Evolutionary conservation across 2,113 vertebrate species (phyloP).

Genomic region (Perca schrenkii): DNA sequence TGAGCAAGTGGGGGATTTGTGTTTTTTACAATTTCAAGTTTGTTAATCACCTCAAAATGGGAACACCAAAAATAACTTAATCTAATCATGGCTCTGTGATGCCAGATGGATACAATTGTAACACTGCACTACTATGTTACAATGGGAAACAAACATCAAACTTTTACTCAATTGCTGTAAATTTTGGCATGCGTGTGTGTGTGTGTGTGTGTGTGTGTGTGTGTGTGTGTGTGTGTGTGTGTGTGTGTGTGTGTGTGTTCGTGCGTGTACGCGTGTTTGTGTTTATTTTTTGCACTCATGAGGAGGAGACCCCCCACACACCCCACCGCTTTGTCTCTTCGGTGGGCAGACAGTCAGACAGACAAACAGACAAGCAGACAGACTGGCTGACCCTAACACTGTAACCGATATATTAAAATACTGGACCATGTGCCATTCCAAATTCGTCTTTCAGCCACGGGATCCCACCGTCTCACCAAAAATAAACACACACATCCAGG

Average conservation of each 20-base stretch:
- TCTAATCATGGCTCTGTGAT: neutral
- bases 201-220: neutral
- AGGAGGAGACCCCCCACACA: constrained; percentile 19
- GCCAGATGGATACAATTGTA: neutral
- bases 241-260: constrained; percentile 26
- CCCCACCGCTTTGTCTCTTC: neutral
- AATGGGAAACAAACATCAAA: neutral
- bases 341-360: constrained; percentile 57
- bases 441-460: constrained; percentile 75
- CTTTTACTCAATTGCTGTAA: neutral
- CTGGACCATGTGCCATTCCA: constrained; percentile 73
- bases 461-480: constrained; percentile 74
- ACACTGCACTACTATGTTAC: neutral
- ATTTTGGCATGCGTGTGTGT: constrained; percentile 12
- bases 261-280: constrained; percentile 29
- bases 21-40: neutral
- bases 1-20: neutral
- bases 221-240: constrained; percentile 35
- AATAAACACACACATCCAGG: constrained; percentile 71
- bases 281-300: constrained; percentile 61
- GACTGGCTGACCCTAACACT: constrained; percentile 73
- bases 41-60: too few relatives aligned
- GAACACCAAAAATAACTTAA: neutral
- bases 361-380: constrained; percentile 58
- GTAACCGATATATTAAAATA: constrained; percentile 75